Base-by-base conservation (phyloP, 1,140 invertebrate genomes). In the Zaprionus capensis region DNA sequence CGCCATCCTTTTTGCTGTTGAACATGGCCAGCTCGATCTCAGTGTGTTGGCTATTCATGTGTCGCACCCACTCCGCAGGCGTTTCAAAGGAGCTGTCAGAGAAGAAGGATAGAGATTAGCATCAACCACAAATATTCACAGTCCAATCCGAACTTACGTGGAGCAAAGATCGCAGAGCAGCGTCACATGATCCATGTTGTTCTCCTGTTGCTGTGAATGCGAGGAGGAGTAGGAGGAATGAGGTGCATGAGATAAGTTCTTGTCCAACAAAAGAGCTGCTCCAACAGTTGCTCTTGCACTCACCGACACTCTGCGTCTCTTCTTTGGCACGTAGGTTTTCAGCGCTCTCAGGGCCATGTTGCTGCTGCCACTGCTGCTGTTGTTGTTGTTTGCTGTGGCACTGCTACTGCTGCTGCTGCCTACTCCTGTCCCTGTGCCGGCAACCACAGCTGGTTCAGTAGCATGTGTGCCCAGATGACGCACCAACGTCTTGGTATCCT, bases 1-100 rank as follows among this genome's bases (percentile, higher is more conserved):
- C 90, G 55, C 73, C 84, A 63, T 92, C 90, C 76, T 91, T 91
- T 76, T 92, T 91, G 93, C 96, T 96, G 92, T 97, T 97, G 93
- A 95, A 96, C 82, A 96, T 93, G 80, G 96, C 96, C 92, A 97
- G 93, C 94, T 97, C 96, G 92, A 96, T 95, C 87, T 97, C 96
- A 0, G 96, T 97, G 91, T 97, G 96, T 63, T 96, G 95, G 72
- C 94, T 96, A 91, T 97, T 96, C 92, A 97, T 96, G 77, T 97
- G 96, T 41, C 96, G 95, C 14, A 97, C 96, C 96, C 96, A 97
- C 93, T 97, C 96, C 61, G 95, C 96, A 0, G 96, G 96, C 63
- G 96, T 97, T 26, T 95, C 94, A 93, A 96, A 97, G 85, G 86
- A 87, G 49, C 92, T 92, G 34, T 26, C 36, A 26, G 38, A 31